Evolutionary conservation across 2,888 invertebrate genomes (phyloP), one percentile per base, ranked within the genome.

Genomic region (Hypomecis atomaria): DNA sequence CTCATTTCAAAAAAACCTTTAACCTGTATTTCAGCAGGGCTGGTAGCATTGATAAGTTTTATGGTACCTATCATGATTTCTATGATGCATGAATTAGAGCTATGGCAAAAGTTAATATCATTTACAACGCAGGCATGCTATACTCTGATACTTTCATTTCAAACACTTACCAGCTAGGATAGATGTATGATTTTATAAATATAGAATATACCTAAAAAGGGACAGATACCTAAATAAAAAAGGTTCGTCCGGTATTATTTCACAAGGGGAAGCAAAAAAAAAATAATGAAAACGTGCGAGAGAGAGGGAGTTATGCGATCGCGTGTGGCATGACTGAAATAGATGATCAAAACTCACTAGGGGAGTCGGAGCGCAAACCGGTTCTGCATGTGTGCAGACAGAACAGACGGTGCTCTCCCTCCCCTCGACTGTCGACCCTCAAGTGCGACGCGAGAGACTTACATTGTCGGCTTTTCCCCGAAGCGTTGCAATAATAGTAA

Each of bases 301-400:
- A 66, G 87, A 85, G 88, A 88, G 71, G 81, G 84, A 83, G 75
- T 84, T 81, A 87, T 87, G 86, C 85, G 81, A 77, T 81, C 87
- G 87, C 86, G 86, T 88, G 87, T 87, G 89, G 86, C 83, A 79
- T 81, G 81, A 84, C 82, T 82, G 81, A 91, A 82, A 85, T 85
- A 86, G 85, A 84, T 74, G 73, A 76, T 78, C 77, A 78, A 83
- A 86, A 81, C 83, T 83, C 85, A 87, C 85, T 85, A 87, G 89
- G 89, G 89, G 88, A 90, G 89, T 86, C 80, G 78, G 86, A 87
- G 83, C 88, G 86, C 86, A 83, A 90, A 90, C 91, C 90, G 90
- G 92, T 89, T 89, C 90, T 90, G 89, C 90, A 90, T 89, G 91
- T 88, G 90, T 89, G 90, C 88, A 88, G 84, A 82, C 83, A 83